These are phyloP conservation scores for Eulemur rubriventer DNA, from an alignment of 2,797 vertebrate species.

Conservation along the genomic window DNA sequence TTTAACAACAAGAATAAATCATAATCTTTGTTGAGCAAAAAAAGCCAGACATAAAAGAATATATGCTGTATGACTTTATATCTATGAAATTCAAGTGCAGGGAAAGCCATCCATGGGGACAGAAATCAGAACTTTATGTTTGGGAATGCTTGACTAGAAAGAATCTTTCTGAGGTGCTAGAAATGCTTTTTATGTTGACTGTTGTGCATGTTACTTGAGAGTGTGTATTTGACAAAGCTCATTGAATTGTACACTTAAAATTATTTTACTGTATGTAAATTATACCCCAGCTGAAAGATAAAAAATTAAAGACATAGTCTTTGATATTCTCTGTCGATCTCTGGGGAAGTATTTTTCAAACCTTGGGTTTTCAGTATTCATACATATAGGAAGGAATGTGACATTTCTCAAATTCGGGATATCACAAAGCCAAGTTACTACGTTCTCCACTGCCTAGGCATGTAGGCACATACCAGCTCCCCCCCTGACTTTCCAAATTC, in stretches of 20 bases:
- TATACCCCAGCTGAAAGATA: neutral
- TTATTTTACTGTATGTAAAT: neutral
- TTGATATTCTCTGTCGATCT: neutral
- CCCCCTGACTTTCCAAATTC: neutral
- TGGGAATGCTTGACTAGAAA: neutral
- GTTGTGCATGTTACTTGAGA: neutral
- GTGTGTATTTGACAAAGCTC: neutral
- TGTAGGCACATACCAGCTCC: neutral
- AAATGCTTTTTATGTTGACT: neutral
- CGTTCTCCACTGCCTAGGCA: neutral
- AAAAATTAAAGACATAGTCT: neutral
- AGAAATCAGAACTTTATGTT: neutral
- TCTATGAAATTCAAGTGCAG: neutral
- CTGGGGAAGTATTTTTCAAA: neutral
- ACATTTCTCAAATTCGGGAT: neutral
- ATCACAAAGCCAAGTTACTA: neutral
- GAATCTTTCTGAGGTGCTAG: neutral
- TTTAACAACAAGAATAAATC: neutral
- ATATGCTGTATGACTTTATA: neutral
- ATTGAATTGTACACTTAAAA: neutral
- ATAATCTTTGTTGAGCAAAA: neutral
- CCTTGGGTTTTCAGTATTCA: neutral
- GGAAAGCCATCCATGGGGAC: neutral
- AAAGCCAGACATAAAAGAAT: neutral
- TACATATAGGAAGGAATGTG: neutral